These are phyloP conservation scores for Ostrea denselamellosa DNA, from an alignment of 1,140 invertebrate species.

Conservation along the genomic window DNA sequence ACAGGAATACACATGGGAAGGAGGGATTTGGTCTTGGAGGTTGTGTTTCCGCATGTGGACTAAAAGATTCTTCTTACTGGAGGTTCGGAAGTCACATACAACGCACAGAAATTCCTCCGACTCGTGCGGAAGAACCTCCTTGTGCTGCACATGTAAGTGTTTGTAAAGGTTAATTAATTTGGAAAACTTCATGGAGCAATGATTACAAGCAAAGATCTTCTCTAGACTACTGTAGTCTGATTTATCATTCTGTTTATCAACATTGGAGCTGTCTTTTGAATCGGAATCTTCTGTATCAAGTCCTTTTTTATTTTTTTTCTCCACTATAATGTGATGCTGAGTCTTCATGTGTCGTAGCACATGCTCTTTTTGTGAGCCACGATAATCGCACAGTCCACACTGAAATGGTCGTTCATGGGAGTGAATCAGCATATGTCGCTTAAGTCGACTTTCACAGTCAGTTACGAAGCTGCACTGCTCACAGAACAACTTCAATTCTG, in stretches of 20 bases:
- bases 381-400: constrained; percentile 75
- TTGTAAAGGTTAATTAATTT: constrained; percentile 77
- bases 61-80: constrained; percentile 74
- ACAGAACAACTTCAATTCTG: constrained; percentile 77
- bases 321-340: constrained; percentile 71
- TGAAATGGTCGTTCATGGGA: constrained; percentile 75
- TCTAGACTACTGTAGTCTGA: constrained; percentile 71
- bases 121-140: constrained; percentile 68
- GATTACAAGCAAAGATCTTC: constrained; percentile 78
- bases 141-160: constrained; percentile 76
- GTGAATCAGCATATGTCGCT: constrained; percentile 74
- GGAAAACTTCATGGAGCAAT: constrained; percentile 77
- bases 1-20: constrained; percentile 76
- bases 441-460: constrained; percentile 75
- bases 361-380: constrained; percentile 76
- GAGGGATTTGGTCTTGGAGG: constrained; percentile 70
- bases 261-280: constrained; percentile 41
- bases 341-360: constrained; percentile 74
- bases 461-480: constrained; percentile 77
- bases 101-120: constrained; percentile 72
- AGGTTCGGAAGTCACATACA: constrained; percentile 76
- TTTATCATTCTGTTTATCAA: constrained; percentile 52
- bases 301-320: constrained; percentile 52
- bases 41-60: constrained; percentile 78
- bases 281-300: constrained; percentile 53